Conservation (phyloP, 2,888 invertebrate genomes). For the Phytoseiulus persimilis region DNA sequence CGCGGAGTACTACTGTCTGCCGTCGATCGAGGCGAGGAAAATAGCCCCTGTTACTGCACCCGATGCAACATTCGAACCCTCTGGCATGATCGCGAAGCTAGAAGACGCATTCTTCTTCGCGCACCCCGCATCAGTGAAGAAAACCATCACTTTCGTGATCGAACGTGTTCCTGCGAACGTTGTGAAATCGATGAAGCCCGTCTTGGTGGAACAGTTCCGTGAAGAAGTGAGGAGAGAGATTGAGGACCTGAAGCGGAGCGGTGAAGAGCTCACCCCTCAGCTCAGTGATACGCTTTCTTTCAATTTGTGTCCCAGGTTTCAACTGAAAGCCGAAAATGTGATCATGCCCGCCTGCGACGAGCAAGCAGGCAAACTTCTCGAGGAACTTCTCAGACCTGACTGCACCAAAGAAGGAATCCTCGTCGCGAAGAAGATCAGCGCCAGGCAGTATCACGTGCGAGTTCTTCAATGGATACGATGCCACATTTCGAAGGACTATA, state of each 20-base stretch:
- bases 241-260: background rate
- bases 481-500: constrained; percentile 15
- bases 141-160: background rate
- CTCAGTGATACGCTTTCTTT: background rate
- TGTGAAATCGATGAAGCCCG: constrained; percentile 6
- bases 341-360: constrained; percentile 16
- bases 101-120: constrained; percentile 19
- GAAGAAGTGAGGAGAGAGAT: background rate
- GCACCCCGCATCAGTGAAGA: constrained; percentile 14
- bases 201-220: background rate
- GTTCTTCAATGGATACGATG: constrained; percentile 15
- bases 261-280: background rate
- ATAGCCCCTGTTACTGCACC: background rate
- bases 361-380: background rate
- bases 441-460: constrained; percentile 28
- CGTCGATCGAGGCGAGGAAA: constrained; percentile 6
- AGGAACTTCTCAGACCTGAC: background rate
- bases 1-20: constrained; percentile 9
- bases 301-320: constrained; percentile 23
- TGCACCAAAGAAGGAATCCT: constrained; percentile 16
- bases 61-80: background rate
- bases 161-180: background rate
- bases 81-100: background rate
- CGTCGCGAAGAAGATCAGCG: constrained; percentile 20
- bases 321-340: constrained; percentile 18